phyloP scores from a whole-genome alignment of 2,888 invertebrate genomes.

The Campaea margaritaria region DNA sequence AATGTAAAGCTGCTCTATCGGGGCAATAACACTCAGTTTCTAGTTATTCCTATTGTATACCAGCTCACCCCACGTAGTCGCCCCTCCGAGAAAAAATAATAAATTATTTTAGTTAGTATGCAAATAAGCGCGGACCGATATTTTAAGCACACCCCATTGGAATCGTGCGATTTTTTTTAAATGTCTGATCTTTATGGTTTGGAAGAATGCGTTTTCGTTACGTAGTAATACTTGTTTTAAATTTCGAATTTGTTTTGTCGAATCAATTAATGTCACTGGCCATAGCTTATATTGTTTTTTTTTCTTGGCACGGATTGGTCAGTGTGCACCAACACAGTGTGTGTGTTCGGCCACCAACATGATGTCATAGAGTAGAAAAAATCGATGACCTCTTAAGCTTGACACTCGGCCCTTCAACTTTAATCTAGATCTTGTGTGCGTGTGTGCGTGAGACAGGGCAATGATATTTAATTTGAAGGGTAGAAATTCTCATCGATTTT shows the following conservation, averaged over 20 bases:
- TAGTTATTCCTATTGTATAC: conserved; percentile 78
- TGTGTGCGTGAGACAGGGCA: conserved; percentile 71
- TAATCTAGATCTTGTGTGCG: conserved; percentile 76
- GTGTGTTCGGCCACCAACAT: conserved; percentile 10
- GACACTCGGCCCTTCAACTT: conserved; percentile 64
- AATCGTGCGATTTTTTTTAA: conserved; percentile 68
- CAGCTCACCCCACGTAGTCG: conserved; percentile 73
- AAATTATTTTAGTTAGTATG: conserved; percentile 86
- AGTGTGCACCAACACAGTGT: conserved; percentile 16
- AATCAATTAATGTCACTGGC: neutral
- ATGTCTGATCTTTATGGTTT: conserved; percentile 74
- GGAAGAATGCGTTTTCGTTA: conserved; percentile 59
- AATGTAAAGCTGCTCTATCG: conserved; percentile 65
- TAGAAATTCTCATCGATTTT: conserved; percentile 84
- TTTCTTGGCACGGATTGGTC: neutral
- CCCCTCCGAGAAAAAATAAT: conserved; percentile 84
- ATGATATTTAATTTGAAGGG: conserved; percentile 85
- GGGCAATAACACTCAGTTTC: conserved; percentile 81
- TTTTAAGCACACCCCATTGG: conserved; percentile 83
- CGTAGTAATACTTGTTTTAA: conserved; percentile 34
- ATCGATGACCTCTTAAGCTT: conserved; percentile 45
- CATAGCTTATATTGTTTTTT: neutral
- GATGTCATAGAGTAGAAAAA: conserved; percentile 33
- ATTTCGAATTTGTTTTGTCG: conserved; percentile 40
- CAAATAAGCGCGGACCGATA: conserved; percentile 82